Evolutionary conservation across 1,140 invertebrate species (phyloP), one percentile per base, ranked within the genome.

Genomic region (Laupala kohalensis): DNA sequence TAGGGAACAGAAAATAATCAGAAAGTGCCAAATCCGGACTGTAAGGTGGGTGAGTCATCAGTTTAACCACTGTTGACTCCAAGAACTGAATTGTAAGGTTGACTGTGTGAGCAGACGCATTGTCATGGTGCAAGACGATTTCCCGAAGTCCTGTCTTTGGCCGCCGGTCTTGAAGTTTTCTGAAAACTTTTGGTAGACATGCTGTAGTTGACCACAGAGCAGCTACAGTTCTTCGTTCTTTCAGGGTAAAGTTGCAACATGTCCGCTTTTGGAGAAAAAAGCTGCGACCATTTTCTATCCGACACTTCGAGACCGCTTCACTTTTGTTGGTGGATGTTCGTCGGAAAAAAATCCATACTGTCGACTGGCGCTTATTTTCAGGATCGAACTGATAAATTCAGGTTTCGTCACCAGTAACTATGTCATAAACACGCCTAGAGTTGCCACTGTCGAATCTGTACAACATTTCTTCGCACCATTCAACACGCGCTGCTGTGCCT

Each of bases 91-190:
- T 68, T 15, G 67, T 30, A 23, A 68, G 23, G 67, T 68, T 68
- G 25, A 25, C 26, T 23, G 19, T 68, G 26, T 26, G 67, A 5
- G 67, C 26, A 28, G 67, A 68, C 5, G 67, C 67, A n/a, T 68
- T n/a, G 64, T 64, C 64, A 25, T 64, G 6, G 24, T 64, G 64
- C 19, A 64, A n/a, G 24, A 64, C 19, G 64, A 64, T 64, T 64
- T n/a, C 64, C 64, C 64, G 19, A 6, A 25, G 64, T 23, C 64
- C 64, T 64, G 64, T 64, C 64, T 25, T 64, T 23, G 64, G 64
- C 64, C 24, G 64, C 64, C 64, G 24, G 6, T 64, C 64, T 68
- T 68, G 25, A 68, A 68, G 67, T 23, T 68, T 68, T n/a, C n/a
- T 6, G 19, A 68, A 68, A 68, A 68, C 26, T 25, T 68, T 28